Evolutionary conservation across 2,797 vertebrate genomes (phyloP).

Genomic region (Tokudaia muenninki): DNA sequence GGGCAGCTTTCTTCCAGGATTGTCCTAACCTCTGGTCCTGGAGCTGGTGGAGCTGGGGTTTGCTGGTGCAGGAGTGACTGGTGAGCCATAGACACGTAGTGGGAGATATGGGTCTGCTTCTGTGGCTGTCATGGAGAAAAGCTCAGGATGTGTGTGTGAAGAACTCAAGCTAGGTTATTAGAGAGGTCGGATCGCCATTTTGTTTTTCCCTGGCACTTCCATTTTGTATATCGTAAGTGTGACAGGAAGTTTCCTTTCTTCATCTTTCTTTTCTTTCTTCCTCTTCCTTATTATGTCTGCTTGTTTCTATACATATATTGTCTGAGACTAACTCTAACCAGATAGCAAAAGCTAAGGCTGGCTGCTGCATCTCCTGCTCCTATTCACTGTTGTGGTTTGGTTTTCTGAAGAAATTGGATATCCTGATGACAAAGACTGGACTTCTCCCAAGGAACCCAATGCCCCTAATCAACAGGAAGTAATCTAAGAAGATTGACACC

Average conservation of each 20-base stretch:
- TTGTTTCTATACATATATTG: neutral
- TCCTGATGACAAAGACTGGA: neutral
- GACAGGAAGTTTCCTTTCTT: neutral
- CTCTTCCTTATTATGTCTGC: neutral
- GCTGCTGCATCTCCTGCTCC: neutral
- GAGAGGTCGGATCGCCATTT: neutral
- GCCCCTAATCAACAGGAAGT: neutral
- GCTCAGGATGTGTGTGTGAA: neutral
- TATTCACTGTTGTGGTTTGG: neutral
- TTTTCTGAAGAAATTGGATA: neutral
- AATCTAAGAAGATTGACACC: neutral
- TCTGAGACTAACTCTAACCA: neutral
- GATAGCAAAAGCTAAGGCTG: neutral
- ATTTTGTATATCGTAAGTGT: neutral
- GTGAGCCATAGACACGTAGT: accelerated
- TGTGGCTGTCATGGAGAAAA: neutral
- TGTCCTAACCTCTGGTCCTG: neutral
- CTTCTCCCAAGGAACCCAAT: neutral
- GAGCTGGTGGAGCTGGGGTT: neutral
- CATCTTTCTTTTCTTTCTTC: neutral
- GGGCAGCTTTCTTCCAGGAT: neutral
- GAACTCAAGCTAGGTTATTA: neutral
- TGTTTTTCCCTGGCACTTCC: neutral
- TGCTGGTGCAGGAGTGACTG: neutral
- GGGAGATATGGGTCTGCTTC: too few relatives aligned